A percentile compares a stretch with the other conserved stretches of the same genome.
Evolutionary conservation across 1,140 invertebrate genomes (phyloP).

Genomic region (Asbolus verrucosus): DNA sequence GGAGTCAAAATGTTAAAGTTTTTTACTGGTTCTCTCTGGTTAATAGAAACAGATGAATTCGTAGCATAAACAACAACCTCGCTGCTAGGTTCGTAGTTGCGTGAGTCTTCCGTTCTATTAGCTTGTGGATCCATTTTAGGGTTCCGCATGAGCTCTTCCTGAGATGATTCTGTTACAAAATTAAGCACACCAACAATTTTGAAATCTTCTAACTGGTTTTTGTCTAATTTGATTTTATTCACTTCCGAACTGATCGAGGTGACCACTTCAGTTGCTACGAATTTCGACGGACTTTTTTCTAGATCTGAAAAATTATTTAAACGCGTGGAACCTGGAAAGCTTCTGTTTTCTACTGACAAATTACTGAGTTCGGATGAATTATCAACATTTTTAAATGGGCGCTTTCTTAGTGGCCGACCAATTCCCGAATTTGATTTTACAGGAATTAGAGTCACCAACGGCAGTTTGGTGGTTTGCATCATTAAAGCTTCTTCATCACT

Average conservation of each 20-base stretch:
- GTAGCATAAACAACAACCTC: conserved; percentile 41
- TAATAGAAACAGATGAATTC: conserved; percentile 47
- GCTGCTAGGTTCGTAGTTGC: neutral
- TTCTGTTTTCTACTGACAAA: conserved; percentile 59
- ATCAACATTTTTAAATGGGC: conserved; percentile 64
- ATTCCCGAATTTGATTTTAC: conserved; percentile 73
- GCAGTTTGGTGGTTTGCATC: conserved; percentile 66
- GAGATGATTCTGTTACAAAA: conserved; percentile 56
- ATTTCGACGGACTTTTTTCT: conserved; percentile 33
- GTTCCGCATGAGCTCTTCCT: conserved; percentile 52
- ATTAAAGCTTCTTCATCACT: conserved; percentile 61
- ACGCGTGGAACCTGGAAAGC: conserved; percentile 63
- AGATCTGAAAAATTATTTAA: conserved; percentile 63
- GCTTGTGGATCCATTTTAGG: conserved; percentile 54
- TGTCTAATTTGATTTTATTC: conserved; percentile 46
- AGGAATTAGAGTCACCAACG: conserved; percentile 71
- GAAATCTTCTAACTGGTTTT: conserved; percentile 54
- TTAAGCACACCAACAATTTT: conserved; percentile 60
- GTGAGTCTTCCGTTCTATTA: conserved; percentile 40
- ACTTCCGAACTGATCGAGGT: conserved; percentile 56
- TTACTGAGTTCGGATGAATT: conserved; percentile 31
- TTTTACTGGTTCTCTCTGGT: conserved; percentile 1
- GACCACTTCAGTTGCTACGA: conserved; percentile 55
- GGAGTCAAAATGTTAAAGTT: conserved; percentile 54
- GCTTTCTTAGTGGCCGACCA: conserved; percentile 68